Base-by-base conservation (phyloP, 2,888 invertebrate species). In the Ganaspis brasiliensis region DNA sequence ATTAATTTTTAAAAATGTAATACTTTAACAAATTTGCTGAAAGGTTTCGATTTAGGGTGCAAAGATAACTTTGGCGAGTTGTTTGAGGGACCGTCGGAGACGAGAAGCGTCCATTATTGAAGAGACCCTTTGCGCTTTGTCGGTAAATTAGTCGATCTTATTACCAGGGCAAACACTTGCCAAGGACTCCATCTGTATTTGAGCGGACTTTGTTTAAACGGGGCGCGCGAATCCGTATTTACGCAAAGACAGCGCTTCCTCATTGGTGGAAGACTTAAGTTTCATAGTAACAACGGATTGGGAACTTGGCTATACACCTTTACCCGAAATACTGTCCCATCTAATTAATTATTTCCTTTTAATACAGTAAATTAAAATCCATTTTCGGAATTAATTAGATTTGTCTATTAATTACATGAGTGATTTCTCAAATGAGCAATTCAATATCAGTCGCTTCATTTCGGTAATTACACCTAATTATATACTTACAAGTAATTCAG, bases 121-220 rank as follows among this genome's bases (percentile, higher is more conserved):
- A 63, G 72, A 49, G 19, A 63, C 52, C 55, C 78, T 76, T 81
- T 81, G 79, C 76, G 81, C 79, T 80, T 82, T 82, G 83, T 85
- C 82, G 86, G 85, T 85, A 89, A 89, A 90, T 91, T 89, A 88
- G 88, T 87, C 87, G 86, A 90, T 91, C 88, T 89, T 89, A 89
- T 90, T 89, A 89, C 82, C 84, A 80, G 81, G 81, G 88, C 82
- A 90, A 91, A 91, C 86, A 89, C 83, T 86, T 83, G 84, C 78
- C 80, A 75, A 82, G 85, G 89, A 88, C 89, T 89, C 89, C 91
- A 91, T 91, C 90, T 91, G 91, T 90, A 90, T 91, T 91, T 91
- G 88, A 88, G 87, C 89, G 87, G 83, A 82, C 84, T 85, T 86
- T 91, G 89, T 91, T 91, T 91, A 87, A 90, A 89, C 88, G 87